Base-by-base conservation (phyloP, 2,113 vertebrate species). In the Ciconia stormi region DNA sequence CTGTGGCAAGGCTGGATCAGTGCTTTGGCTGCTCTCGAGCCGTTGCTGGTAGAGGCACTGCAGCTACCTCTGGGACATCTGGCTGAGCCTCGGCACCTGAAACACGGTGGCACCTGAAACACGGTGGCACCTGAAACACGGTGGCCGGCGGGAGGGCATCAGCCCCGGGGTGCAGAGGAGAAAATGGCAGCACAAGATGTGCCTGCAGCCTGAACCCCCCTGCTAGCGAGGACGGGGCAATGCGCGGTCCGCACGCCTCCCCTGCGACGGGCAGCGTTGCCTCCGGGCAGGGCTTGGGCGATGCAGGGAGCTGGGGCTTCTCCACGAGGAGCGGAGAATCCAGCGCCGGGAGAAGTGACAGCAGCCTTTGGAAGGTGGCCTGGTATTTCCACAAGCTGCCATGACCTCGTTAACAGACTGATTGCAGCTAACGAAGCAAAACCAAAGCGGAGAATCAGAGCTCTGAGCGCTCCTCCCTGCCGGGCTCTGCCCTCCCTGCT, bases 291-390 rank as follows among this genome's bases (percentile, higher is more conserved):
- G 5, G 44, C 44, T 62, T 3, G 16, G 63, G 59, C 15, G 29
- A 36, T 23, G 73, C 63, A 36, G 11, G 4, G 34, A 47, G 10
- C 63, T 84, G 76, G 14, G 10, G 34, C 63, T 95, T 34, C 19
- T 5, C 3, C 42, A 4, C 0, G 1, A 82, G 18, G 3, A 82
- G 27, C 0, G 0, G 67, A 23, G 46, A 27, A 46, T 61, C 63
- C 13, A 5, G 80, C 0, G 0, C 78, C 0, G 2, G 72, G 23
- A 16, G 18, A 32, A 81, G 38, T 36, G 69, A 73, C 80, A 81
- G 67, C 89, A 78, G 55, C 76, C 63, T 55, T 78, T 93, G 94
- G 76, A 77, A 81, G 71, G 59, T 49, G 50, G 47, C 80, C 76
- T 77, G 83, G 22, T 81, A 46, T 74, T 95, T 84, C 22, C 63